These are phyloP conservation scores for Umimayanthus kanabou DNA, from an alignment of 92 coral and sea anemone species.

Conservation along the genomic window DNA sequence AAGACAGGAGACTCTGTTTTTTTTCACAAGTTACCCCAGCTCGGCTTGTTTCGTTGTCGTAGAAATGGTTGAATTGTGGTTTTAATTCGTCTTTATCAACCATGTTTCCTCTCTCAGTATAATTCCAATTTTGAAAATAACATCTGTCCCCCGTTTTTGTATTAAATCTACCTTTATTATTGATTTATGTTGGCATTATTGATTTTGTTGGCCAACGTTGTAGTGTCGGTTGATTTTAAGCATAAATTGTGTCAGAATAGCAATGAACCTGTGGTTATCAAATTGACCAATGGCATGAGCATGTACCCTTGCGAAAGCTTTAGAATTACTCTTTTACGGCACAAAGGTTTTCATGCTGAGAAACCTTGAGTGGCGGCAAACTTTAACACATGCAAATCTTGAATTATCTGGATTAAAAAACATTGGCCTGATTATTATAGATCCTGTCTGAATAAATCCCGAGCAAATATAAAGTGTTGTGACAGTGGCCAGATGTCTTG, in stretches of 20 bases:
- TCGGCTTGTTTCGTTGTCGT: neutral
- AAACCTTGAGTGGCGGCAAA: neutral
- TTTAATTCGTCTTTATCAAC: neutral
- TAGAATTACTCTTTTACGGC: neutral
- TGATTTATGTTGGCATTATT: conserved; percentile 5
- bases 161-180: conserved; percentile 26
- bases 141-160: conserved; percentile 40
- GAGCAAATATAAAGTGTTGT: neutral
- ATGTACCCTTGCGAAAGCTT: neutral
- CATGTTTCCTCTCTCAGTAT: neutral
- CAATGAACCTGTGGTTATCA: neutral
- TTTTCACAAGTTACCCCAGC: neutral
- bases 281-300: neutral
- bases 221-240: neutral
- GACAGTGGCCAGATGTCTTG: conserved; percentile 22
- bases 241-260: conserved; percentile 25
- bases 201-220: conserved; percentile 14
- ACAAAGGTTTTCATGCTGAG: neutral
- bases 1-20: neutral
- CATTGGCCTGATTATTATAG: neutral
- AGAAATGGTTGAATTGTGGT: neutral
- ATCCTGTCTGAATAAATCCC: neutral
- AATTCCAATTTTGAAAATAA: neutral
- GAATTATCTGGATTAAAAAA: conserved; percentile 2
- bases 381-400: conserved; percentile 1